Evolutionary conservation across 2,113 vertebrate species (phyloP), one percentile per base, ranked within the genome.

Genomic region (Numida meleagris): DNA sequence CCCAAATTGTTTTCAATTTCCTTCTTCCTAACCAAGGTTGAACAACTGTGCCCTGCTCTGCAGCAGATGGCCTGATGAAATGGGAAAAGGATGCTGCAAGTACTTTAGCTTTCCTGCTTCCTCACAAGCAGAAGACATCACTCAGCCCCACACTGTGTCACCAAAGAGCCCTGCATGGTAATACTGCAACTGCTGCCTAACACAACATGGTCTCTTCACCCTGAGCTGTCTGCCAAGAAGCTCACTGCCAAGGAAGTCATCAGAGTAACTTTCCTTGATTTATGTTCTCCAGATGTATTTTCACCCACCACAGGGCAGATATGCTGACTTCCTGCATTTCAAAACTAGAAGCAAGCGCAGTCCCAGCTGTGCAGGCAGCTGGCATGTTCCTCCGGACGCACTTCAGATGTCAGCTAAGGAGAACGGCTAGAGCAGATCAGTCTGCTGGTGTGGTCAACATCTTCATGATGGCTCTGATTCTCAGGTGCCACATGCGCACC

Each of bases 271-370:
- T 53, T 34, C 33, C 19, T 71, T 40, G 36, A 79, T 45, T 80
- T 63, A 67, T 0, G 15, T 14, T 18, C 33, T 70, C 55, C 48
- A 67, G 31, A 27, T 75, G 40, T 29, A 78, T 18, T 82, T 81
- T 62, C 4, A 1, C 74, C 78, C 3, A 2, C 18, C 33, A 36
- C 31, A 46, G 34, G 78, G 51, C 0, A 0, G 29, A 50, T 70
- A 38, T 1, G 2, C 25, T 55, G 48, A 72, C 34, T 31, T 31
- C 46, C 42, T 68, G 38, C 2, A 0, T 63, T 88, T 75, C 51
- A 71, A 66, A 53, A 34, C 17, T 15, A 59, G 58, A 58, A 18
- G 15, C 0, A 0, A 88, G 42, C 4, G 0, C 36, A 20, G 20
- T 20, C 11, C 42, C 40, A 51, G 23, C 62, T 17, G 5, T 3